Evolutionary conservation across 2,888 invertebrate species (phyloP), one percentile per base, ranked within the genome.

Genomic region (Arge pagana): DNA sequence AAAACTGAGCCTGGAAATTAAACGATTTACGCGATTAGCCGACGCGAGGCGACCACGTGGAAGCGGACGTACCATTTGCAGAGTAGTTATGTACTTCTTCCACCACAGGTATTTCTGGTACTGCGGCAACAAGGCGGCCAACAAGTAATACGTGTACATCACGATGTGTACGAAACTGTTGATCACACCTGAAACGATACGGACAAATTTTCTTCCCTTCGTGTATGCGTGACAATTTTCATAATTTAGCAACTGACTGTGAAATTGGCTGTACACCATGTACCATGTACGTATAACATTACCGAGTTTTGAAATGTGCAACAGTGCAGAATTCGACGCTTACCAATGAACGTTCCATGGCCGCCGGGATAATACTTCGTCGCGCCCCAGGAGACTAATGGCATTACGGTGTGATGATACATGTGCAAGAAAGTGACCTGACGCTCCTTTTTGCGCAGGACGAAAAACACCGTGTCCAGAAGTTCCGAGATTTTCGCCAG

Each of bases 331-430:
- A n/a, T n/a, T n/a, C n/a, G n/a, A n/a, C n/a, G n/a, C 59, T 61
- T 40, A 56, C 84, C 82, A 63, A 93, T 92, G 68, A 93, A 88
- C 2, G 95, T 93, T 19, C 93, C 93, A 76, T 96, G 96, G 0
- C 93, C 93, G 45, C 93, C 93, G 51, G 85, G 67, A 69, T 84
- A 89, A 73, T 91, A 96, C 76, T 93, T 93, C 10, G 93, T 90
- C 10, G 89, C 90, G 37, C 92, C 93, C 96, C 96, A 96, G 48
- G 92, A 90, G 65, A 91, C 87, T 83, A 93, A 84, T 1, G 95
- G 94, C 96, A 96, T 96, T 36, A 93, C 90, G 0, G 93, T 91
- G 72, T 96, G 96, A 74, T 96, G 96, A 71, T 95, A 94, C 65
- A 96, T 83, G 70, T 96, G 96, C 48, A 96, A 84, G 73, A 93